phyloP scores from a whole-genome alignment of 2,888 invertebrate genomes.

The Selenia dentaria region DNA sequence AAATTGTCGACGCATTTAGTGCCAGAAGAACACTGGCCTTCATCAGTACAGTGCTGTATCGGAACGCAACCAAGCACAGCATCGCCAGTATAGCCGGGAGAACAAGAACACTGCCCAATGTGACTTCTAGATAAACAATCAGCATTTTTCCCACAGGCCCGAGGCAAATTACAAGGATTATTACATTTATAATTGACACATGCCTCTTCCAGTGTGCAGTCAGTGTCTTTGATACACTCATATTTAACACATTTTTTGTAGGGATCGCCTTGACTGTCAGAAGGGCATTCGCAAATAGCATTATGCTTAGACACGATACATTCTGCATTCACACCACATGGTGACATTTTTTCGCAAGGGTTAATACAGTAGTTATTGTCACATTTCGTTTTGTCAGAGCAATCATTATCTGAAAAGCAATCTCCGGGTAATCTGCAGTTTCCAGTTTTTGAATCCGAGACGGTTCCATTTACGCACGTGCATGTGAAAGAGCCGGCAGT shows the following conservation, averaged over 20 bases:
- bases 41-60: constrained; percentile 92
- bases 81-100: constrained; percentile 93
- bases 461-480: constrained; percentile 90
- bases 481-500: constrained; percentile 91
- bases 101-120: constrained; percentile 92
- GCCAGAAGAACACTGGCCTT: constrained; percentile 92
- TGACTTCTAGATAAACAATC: constrained; percentile 91
- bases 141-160: constrained; percentile 93
- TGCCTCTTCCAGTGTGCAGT: constrained; percentile 88
- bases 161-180: constrained; percentile 91
- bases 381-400: constrained; percentile 91
- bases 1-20: constrained; percentile 93
- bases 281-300: constrained; percentile 90
- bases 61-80: constrained; percentile 93
- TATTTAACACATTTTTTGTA: constrained; percentile 88
- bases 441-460: constrained; percentile 89
- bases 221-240: constrained; percentile 91
- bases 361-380: constrained; percentile 90
- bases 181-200: constrained; percentile 92
- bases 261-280: constrained; percentile 91
- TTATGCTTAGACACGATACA: constrained; percentile 89
- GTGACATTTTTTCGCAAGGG: constrained; percentile 87
- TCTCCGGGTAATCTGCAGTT: constrained; percentile 94
- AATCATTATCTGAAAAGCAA: constrained; percentile 91
- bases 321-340: constrained; percentile 91